Evolutionary conservation across 92 coral and sea anemone genomes (phyloP).

Genomic region (Porites cylindrica): DNA sequence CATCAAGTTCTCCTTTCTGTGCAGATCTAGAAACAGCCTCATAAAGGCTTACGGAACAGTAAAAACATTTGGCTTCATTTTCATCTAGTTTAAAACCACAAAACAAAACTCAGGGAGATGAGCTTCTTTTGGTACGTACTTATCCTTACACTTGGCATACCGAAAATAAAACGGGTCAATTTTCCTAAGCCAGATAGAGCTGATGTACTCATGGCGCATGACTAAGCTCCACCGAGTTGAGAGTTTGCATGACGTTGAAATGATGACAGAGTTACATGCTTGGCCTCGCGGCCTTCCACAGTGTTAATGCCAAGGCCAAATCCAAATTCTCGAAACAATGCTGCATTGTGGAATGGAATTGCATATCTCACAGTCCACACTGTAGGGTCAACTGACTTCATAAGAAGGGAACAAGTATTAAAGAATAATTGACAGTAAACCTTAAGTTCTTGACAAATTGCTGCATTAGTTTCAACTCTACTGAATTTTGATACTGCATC

Average conservation of each 20-base stretch:
- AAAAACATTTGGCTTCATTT: conserved; percentile 38
- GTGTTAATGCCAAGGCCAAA: conserved; percentile 70
- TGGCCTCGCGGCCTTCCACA: conserved; percentile 75
- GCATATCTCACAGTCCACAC: conserved; percentile 82
- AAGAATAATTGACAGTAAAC: conserved; percentile 58
- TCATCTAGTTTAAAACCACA: conserved; percentile 61
- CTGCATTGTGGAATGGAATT: conserved; percentile 72
- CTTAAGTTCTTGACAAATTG: conserved; percentile 48
- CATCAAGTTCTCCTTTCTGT: conserved; percentile 16
- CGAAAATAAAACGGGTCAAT: conserved; percentile 55
- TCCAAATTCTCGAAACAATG: conserved; percentile 50
- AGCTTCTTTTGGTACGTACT: conserved; percentile 55
- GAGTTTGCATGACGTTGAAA: conserved; percentile 69
- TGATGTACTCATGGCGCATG: conserved; percentile 72
- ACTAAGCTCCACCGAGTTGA: conserved; percentile 72
- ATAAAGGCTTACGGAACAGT: conserved; percentile 44
- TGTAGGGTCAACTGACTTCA: conserved; percentile 70
- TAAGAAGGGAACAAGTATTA: conserved; percentile 58
- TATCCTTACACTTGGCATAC: conserved; percentile 63
- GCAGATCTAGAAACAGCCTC: conserved; percentile 33
- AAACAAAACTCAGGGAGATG: conserved; percentile 49
- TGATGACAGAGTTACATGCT: conserved; percentile 65
- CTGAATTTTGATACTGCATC: conserved; percentile 71
- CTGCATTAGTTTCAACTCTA: conserved; percentile 50
- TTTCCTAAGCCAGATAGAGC: conserved; percentile 71